Evolutionary conservation across 2,888 invertebrate genomes (phyloP), one percentile per base, ranked within the genome.

Genomic region (Eledone cirrhosa): DNA sequence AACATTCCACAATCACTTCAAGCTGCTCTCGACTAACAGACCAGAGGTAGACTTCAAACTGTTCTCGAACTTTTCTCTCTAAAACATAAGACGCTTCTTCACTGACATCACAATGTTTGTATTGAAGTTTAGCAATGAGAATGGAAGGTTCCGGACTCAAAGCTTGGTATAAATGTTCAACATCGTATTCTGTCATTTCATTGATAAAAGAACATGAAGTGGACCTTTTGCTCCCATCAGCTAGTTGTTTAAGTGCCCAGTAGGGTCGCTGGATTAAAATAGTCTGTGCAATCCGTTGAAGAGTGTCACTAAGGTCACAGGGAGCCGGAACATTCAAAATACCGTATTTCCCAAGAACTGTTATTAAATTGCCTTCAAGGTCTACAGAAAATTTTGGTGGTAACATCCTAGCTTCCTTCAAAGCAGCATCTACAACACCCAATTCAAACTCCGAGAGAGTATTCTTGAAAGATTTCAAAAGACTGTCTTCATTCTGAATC

Each of bases 371-470:
- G 24, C 80, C 82, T 53, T 81, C 82, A 41, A 81, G 78, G 7
- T 78, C 77, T 4, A 79, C 69, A 8, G 83, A 81, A 72, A 84
- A 83, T 13, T 59, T 80, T 31, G 81, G 80, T 14, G 78, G 78
- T 1, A 81, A 79, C 24, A 80, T 67, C 78, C 80, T 79, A 22
- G 83, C 80, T 77, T 85, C 85, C 48, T 80, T 81, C 78, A 83
- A 83, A 1, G 83, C 83, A 48, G 78, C 79, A 65, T 82, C 80
- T 1, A 85, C 74, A 19, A 84, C 80, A 24, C 80, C 80, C 31
- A 81, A 80, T 75, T 85, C 84, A 22, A 82, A 82, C 14, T 84
- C 84, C 0, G 84, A 83, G 81, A 85, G 81, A 16, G 80, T 72
- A 19, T 81, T 79, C 72, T 83, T 83, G 53, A 85, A 80, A 19